Base-by-base conservation (phyloP, 2,797 vertebrate genomes). In the Mus caroli region DNA sequence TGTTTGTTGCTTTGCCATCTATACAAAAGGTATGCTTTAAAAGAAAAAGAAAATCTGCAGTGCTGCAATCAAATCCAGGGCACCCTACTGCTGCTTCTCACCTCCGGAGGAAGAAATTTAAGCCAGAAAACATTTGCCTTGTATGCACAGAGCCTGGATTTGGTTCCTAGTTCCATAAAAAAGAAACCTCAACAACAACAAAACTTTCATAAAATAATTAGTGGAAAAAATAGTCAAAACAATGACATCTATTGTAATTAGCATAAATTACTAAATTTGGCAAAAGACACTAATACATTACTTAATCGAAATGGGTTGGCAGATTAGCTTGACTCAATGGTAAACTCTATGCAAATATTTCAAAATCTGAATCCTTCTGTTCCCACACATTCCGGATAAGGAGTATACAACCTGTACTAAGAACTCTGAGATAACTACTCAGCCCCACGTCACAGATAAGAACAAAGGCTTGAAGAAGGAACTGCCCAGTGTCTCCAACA, bases 161-260 rank as follows among this genome's bases (percentile, higher is more conserved):
- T 62, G 43, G 28, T 64, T 60, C 56, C 40, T 71, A 28, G 28
- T 46, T 58, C 52, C 40, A 75, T 17, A 54, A 56, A 24, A 82
- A 77, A 31, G 90, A 88, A 37, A 31, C 43, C 89, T 28, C 11
- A 22, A 56, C 50, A 75, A 58, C 58, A n/a, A 69, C 46, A 73
- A 60, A 46, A 40, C 62, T 76, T 46, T 84, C n/a, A 88, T 37
- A 46, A 88, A 88, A 88, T 17, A 87, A 91, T 75, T 77, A 93
- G 43, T 83, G 60, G 46, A 78, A 17, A 80, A 86, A 79, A 82
- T n/a, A 34, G 28, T 80, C 58, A 94, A 80, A 43, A 64, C 69
- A 92, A 40, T 28, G 56, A 34, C 37, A 62, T 20, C 56, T 62
- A 91, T 6, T 20, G 17, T 15, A 58, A 40, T 14, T 91, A 77